Evolutionary conservation across 2,113 vertebrate species (phyloP).

Genomic region (Ivindomyrus marchei): DNA sequence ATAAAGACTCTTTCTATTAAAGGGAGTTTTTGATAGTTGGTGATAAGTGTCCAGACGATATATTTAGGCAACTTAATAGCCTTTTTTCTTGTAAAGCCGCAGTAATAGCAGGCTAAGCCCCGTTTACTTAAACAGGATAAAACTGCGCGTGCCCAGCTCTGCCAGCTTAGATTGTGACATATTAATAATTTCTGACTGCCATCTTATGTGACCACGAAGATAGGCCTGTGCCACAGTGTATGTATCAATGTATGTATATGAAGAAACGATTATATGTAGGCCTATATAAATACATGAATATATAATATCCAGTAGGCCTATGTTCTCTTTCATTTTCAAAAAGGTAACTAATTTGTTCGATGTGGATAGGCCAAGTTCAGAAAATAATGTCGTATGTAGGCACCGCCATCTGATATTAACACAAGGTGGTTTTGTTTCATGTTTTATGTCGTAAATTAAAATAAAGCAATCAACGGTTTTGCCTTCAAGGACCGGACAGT

Average conservation of each 20-base stretch:
- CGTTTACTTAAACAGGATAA: slow-evolving; percentile 19
- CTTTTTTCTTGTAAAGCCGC: slow-evolving; percentile 18
- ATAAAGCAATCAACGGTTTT: neutral
- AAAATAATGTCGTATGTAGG: neutral
- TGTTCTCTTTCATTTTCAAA: neutral
- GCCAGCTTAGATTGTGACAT: neutral
- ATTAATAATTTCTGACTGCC: slow-evolving; percentile 11
- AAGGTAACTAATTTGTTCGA: neutral
- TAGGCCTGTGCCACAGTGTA: neutral
- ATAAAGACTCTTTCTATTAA: slow-evolving; percentile 18
- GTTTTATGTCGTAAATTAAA: neutral
- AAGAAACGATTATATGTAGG: neutral
- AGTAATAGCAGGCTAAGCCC: slow-evolving; percentile 12
- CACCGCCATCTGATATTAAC: neutral
- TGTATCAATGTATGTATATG: neutral
- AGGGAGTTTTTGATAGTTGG: slow-evolving; percentile 18
- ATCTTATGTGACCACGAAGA: neutral
- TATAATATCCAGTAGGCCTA: neutral
- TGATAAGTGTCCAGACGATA: slow-evolving; percentile 29
- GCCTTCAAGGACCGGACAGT: neutral
- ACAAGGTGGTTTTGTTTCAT: neutral
- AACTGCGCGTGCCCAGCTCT: neutral
- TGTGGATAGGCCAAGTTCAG: neutral
- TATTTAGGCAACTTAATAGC: slow-evolving; percentile 25
- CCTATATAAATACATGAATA: neutral